Evolutionary conservation across 2,797 vertebrate genomes (phyloP).

Genomic region (Oreochromis grahami): DNA sequence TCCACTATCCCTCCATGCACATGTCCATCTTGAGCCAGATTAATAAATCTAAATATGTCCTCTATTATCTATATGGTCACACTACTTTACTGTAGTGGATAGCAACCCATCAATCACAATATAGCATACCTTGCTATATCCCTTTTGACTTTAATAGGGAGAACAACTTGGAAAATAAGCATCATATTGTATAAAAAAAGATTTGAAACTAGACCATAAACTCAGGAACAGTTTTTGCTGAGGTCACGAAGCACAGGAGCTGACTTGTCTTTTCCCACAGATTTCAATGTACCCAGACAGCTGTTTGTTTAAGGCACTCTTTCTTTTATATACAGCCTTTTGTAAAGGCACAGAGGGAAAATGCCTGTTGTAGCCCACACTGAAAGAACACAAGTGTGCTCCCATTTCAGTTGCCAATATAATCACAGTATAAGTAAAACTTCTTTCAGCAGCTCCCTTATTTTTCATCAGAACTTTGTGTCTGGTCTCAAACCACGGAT

Average conservation of each 20-base stretch:
- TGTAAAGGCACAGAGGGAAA: neutral
- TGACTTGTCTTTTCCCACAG: neutral
- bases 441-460: neutral
- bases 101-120: neutral
- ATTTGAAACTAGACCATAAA: neutral
- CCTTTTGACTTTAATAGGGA: neutral
- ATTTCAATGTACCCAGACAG: neutral
- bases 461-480: neutral
- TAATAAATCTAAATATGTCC: neutral
- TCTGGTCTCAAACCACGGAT: neutral
- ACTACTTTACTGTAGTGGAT: neutral
- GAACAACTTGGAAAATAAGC: neutral
- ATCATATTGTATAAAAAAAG: neutral
- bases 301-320: neutral
- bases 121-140: neutral
- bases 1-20: neutral
- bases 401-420: neutral
- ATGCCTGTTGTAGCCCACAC: neutral
- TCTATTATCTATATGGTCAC: neutral
- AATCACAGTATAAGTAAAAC: neutral
- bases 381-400: neutral
- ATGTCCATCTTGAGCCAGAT: neutral
- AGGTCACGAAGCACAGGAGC: neutral
- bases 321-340: neutral
- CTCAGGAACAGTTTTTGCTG: neutral